These are phyloP conservation scores for Idaea aversata DNA, from an alignment of 2,888 invertebrate genomes.

Conservation along the genomic window DNA sequence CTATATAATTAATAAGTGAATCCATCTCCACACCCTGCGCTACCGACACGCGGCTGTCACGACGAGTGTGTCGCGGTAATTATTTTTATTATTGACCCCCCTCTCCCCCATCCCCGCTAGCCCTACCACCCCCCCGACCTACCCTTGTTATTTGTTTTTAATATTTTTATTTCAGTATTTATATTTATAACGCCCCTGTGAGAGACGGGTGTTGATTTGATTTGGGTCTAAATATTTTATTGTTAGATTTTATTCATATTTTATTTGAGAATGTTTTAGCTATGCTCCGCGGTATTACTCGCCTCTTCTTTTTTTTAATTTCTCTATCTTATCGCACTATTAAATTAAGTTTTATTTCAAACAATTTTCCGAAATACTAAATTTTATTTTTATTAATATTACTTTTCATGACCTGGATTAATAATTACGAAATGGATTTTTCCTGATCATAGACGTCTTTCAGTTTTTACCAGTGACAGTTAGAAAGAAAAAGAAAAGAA, in stretches of 20 bases:
- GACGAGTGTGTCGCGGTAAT: slow-evolving; percentile 61
- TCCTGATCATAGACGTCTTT: too few species aligned
- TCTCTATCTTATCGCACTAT: too few species aligned
- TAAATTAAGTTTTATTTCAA: too few species aligned
- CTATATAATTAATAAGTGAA: slow-evolving; percentile 11
- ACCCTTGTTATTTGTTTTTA: slow-evolving; percentile 44
- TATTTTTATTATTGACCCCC: slow-evolving; percentile 38
- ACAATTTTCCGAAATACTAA: too few species aligned
- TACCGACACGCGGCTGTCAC: slow-evolving; percentile 46
- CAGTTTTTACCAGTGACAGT: too few species aligned
- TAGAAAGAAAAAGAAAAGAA: too few species aligned
- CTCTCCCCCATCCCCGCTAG: slow-evolving; percentile 24
- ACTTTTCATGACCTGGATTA: too few species aligned
- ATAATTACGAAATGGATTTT: too few species aligned
- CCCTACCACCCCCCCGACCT: slow-evolving; percentile 17
- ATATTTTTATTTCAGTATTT: slow-evolving; percentile 40
- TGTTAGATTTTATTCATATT: background rate
- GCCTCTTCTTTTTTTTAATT: too few species aligned
- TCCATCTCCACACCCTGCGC: slow-evolving; percentile 34
- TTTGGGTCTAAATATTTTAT: slow-evolving; percentile 15
- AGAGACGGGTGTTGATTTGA: slow-evolving; percentile 28
- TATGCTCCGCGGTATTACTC: too few species aligned
- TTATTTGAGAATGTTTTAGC: background rate
- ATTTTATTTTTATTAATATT: too few species aligned
- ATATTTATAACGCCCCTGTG: slow-evolving; percentile 26